Evolutionary conservation across 2,888 invertebrate genomes (phyloP).

Genomic region (Drosophila emarginata): DNA sequence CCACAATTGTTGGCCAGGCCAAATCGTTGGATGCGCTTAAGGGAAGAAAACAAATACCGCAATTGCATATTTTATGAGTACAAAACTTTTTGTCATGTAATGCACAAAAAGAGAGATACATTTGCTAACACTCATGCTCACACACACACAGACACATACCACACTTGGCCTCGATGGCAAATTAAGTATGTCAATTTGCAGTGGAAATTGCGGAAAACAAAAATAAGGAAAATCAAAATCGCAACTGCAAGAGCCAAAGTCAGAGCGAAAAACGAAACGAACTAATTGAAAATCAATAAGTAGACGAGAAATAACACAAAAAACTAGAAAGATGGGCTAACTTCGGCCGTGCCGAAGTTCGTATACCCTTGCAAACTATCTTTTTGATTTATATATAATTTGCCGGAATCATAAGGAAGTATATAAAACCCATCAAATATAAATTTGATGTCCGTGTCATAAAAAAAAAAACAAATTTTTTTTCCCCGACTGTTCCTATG

Average conservation of each 20-base stretch:
- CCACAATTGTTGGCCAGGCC: slow-evolving; percentile 63
- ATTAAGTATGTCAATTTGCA: slow-evolving; percentile 74
- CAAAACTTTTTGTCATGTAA: slow-evolving; percentile 62
- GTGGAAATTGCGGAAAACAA: slow-evolving; percentile 45
- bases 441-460: no score
- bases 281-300: slow-evolving; percentile 77
- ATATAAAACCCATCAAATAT: no score
- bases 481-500: no score
- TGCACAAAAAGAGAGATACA: slow-evolving; percentile 21
- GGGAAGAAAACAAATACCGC: slow-evolving; percentile 52
- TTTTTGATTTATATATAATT: no score
- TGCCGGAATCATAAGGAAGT: no score
- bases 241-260: slow-evolving; percentile 46
- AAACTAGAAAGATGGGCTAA: no score
- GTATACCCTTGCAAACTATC: no score
- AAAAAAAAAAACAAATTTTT: no score
- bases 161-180: slow-evolving; percentile 50
- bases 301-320: slow-evolving; percentile 33
- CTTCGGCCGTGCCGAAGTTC: no score
- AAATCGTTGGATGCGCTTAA: slow-evolving; percentile 62
- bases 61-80: slow-evolving; percentile 73
- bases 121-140: slow-evolving; percentile 13
- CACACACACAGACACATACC: slow-evolving; percentile 31
- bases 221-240: slow-evolving; percentile 37
- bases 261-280: slow-evolving; percentile 44